A percentile compares a stretch with the other conserved stretches of the same genome.
Conservation (phyloP, 2,797 vertebrate species). For the Spinibarbus caldwelli region DNA sequence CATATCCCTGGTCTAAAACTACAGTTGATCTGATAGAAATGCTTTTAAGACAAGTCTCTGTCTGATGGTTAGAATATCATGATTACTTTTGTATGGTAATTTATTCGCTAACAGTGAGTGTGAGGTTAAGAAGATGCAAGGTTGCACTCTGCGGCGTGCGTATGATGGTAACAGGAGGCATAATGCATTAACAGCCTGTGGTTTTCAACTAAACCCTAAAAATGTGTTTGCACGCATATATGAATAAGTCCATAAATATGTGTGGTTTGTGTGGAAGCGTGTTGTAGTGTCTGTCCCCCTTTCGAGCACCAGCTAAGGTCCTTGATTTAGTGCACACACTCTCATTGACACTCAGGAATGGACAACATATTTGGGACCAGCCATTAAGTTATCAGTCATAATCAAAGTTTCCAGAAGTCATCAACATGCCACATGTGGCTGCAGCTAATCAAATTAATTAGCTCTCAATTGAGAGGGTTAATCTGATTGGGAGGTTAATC, state of each 20-base stretch:
- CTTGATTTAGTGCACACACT: constrained; percentile 1
- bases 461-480: constrained; percentile 63
- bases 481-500: too few relatives aligned
- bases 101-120: constrained; percentile 35
- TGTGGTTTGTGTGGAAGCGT: constrained; percentile 9
- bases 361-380: constrained; percentile 31
- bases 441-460: constrained; percentile 75
- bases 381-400: constrained; percentile 52
- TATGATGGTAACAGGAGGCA: not conserved
- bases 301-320: too few relatives aligned
- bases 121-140: too few relatives aligned
- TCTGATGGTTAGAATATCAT: constrained; percentile 68
- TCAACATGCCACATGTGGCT: constrained; percentile 65
- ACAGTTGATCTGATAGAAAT: constrained; percentile 29
- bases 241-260: constrained; percentile 9
- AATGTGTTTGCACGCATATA: constrained; percentile 2
- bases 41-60: constrained; percentile 65
- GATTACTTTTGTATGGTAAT: constrained; percentile 70
- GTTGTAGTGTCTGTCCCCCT: constrained; percentile 5
- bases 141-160: too few relatives aligned
- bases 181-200: constrained; percentile 25
- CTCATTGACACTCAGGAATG: not conserved
- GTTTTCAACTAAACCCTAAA: constrained; percentile 29
- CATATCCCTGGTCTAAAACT: constrained; percentile 34
- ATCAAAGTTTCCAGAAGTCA: constrained; percentile 73